Evolutionary conservation across 2,888 invertebrate species (phyloP).

Genomic region (Galerucella calmariensis): DNA sequence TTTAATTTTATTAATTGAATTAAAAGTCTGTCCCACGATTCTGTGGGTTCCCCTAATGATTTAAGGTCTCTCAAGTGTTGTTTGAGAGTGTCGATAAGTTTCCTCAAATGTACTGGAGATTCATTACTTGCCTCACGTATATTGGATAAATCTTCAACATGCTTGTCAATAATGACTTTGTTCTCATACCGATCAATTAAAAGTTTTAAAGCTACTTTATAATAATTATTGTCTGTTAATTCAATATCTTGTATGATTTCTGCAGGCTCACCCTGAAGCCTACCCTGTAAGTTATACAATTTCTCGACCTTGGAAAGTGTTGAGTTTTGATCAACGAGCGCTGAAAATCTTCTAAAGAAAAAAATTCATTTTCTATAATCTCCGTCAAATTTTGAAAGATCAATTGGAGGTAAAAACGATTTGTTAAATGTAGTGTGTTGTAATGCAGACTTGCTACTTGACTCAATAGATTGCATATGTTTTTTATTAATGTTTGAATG

Average conservation of each 20-base stretch:
- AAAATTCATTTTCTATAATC: conserved; percentile 6
- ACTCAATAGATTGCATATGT: no score
- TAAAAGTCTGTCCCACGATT: conserved; percentile 11
- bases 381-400: background rate
- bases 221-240: conserved; percentile 10
- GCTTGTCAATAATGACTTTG: conserved; percentile 7
- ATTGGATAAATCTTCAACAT: conserved; percentile 3
- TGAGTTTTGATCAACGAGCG: background rate
- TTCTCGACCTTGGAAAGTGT: background rate
- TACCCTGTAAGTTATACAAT: conserved; percentile 12
- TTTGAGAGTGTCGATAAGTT: background rate
- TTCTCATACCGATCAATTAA: background rate
- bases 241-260: conserved; percentile 4
- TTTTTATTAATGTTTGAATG: no score
- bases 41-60: conserved; percentile 12
- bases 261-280: conserved; percentile 5
- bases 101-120: background rate
- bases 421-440: background rate
- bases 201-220: background rate
- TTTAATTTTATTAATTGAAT: conserved; percentile 11
- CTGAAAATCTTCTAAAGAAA: conserved; percentile 1
- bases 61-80: background rate
- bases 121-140: background rate
- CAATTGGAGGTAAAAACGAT: conserved; percentile 2
- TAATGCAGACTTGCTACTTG: no score